Evolutionary conservation across 2,888 invertebrate genomes (phyloP).

Genomic region (Arrhopalites spinosus): DNA sequence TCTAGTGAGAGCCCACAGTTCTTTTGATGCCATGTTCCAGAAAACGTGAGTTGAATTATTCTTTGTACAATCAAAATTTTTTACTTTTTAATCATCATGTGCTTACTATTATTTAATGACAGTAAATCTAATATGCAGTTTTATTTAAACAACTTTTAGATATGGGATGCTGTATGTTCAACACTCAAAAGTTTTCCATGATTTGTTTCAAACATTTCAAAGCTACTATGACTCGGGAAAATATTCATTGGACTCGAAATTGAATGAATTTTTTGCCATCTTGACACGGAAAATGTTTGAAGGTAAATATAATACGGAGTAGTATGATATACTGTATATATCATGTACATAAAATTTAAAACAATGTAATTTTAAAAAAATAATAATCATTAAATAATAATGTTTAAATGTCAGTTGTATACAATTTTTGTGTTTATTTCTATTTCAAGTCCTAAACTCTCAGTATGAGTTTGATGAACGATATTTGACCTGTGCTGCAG

Average conservation of each 20-base stretch:
- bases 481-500: conserved; percentile 53
- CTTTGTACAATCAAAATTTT: not conserved
- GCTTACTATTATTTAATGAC: not conserved
- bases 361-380: no score
- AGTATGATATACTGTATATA: no score
- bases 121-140: not conserved
- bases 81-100: not conserved
- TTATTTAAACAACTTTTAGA: conserved; percentile 36
- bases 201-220: conserved; percentile 86
- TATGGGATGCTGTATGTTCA: conserved; percentile 95
- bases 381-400: no score
- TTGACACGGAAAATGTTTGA: conserved; percentile 94
- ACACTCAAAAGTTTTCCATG: conserved; percentile 89
- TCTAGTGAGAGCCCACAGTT: conserved; percentile 52
- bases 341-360: no score
- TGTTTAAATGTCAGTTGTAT: no score
- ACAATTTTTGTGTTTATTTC: no score
- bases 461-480: conserved; percentile 83
- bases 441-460: conserved; percentile 76
- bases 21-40: conserved; percentile 94
- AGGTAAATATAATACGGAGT: no score
- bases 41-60: conserved; percentile 65
- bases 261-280: conserved; percentile 91
- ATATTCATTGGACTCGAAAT: conserved; percentile 80
- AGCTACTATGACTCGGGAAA: conserved; percentile 85